Evolutionary conservation across 2,888 invertebrate genomes (phyloP), one percentile per base, ranked within the genome.

Genomic region (Pterobdella sp.): DNA sequence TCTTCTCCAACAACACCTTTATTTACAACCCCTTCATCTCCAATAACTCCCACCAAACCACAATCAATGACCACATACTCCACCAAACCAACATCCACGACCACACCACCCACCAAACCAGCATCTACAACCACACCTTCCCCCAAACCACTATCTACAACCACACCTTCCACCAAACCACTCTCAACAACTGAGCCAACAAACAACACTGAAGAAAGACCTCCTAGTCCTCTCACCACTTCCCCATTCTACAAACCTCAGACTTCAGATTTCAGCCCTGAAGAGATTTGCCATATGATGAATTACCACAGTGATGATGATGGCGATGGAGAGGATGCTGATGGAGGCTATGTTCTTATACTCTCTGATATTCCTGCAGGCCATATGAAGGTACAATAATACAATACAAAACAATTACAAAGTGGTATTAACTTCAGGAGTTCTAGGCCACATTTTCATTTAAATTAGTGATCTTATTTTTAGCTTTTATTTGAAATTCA

Each of bases 311-410:
- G 71, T 36, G 64, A 70, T 60, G 49, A 64, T 14, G 63, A 70
- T 10, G 60, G 36, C 29, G 52, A 49, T 10, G 42, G 42, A 26
- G 42, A 10, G 14, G 52, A 26, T 14, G 60, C 66, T 22, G 72
- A 74, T 36, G 72, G 34, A 4, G 74, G 74, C 1, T 71, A 63
- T 32, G 32, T 74, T 22, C 72, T 63, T 29, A 18, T 74, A 14
- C 72, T 74, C 36, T 72, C 68, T 7, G 74, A 74, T 52, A 74
- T 68, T 64, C 68, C 74, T 34, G 35, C 71, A 32, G 29, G 68
- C 35, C 14, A 68, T 64, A 32, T 68, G 69, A 64, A 60, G 52
- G 60, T 56, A 3, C n/a, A n/a, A n/a, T n/a, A n/a, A n/a, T 14
- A 63, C 60, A 14, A 71, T 63, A 36, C 70, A 71, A 29, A n/a